Evolutionary conservation across 92 coral and sea anemone genomes (phyloP).

Genomic region (Nematostella vectensis): DNA sequence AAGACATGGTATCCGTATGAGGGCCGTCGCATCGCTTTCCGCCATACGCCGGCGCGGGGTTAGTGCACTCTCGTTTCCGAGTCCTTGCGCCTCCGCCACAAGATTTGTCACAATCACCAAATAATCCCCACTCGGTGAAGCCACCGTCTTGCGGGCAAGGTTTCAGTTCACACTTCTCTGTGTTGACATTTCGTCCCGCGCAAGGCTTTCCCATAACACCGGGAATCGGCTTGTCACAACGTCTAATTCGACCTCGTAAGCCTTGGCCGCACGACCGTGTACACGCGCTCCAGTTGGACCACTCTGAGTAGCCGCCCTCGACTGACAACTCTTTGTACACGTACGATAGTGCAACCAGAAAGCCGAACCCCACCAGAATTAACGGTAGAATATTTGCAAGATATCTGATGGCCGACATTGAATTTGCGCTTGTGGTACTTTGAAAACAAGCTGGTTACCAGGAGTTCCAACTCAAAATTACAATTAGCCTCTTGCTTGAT

Average conservation of each 20-base stretch:
- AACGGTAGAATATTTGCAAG: too few relatives aligned
- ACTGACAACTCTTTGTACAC: neutral
- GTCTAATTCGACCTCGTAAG: neutral
- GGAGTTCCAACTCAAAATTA: too few relatives aligned
- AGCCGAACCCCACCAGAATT: neutral
- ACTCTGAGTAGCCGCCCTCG: constrained; percentile 71
- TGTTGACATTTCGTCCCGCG: neutral
- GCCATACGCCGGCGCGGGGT: constrained; percentile 8
- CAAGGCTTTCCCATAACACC: constrained; percentile 10
- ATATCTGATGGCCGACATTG: too few relatives aligned
- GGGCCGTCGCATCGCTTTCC: constrained; percentile 9
- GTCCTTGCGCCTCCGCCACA: constrained; percentile 15
- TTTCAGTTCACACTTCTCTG: neutral
- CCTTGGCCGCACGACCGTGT: constrained; percentile 71
- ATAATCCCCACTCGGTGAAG: constrained; percentile 9
- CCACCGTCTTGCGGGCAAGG: constrained; percentile 21
- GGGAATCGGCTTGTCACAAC: constrained; percentile 8
- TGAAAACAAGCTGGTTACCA: too few relatives aligned
- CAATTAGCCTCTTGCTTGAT: too few relatives aligned
- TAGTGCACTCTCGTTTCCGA: constrained; percentile 8
- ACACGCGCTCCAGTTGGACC: constrained; percentile 92
- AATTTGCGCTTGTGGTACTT: neutral
- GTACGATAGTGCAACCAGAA: neutral
- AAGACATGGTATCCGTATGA: neutral
- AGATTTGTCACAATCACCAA: constrained; percentile 9